Evolutionary conservation across 2,888 invertebrate genomes (phyloP), one percentile per base, ranked within the genome.

Genomic region (Amblyjoppa proteus): DNA sequence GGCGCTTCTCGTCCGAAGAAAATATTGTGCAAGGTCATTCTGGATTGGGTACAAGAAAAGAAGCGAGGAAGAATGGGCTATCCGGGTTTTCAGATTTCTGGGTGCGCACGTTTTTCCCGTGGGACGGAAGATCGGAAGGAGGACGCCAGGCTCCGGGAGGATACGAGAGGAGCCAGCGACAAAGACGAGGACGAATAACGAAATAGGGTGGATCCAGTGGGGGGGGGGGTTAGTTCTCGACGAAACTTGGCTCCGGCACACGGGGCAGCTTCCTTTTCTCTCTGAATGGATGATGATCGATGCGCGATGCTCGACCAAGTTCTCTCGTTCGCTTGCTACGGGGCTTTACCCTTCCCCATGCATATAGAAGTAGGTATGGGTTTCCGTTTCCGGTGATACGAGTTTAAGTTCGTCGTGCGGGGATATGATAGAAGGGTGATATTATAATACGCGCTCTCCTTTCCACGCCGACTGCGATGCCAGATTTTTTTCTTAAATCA

Each of bases 211-310:
- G 25, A 81, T 68, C 74, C 58, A 56, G n/a, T 41, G 25, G 28
- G 61, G 74, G 61, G 61, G 74, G 61, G 28, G 41, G 71, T 66
- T 75, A 11, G 11, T 49, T 68, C 34, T 58, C 61, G 68, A 34
- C 45, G 56, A 81, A 86, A 85, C 73, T 87, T 83, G 81, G 73
- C 77, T 76, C 34, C 69, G 68, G 71, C 28, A 66, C 58, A 41
- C 83, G 28, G 16, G 20, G 53, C 68, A 38, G 71, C 38, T 64
- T 58, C 34, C 31, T 79, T 75, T 66, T 28, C 70, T 75, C 56
- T 20, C 53, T 71, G 82, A 84, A 83, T 81, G 79, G 86, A 88
- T 78, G 87, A 86, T 88, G 88, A 88, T 88, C 81, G 88, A 88
- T 87, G 83, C 68, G 64, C 74, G 58, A 68, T 51, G 41, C 81